Conservation (phyloP, 2,888 invertebrate genomes). For the Tenthredo notha region DNA sequence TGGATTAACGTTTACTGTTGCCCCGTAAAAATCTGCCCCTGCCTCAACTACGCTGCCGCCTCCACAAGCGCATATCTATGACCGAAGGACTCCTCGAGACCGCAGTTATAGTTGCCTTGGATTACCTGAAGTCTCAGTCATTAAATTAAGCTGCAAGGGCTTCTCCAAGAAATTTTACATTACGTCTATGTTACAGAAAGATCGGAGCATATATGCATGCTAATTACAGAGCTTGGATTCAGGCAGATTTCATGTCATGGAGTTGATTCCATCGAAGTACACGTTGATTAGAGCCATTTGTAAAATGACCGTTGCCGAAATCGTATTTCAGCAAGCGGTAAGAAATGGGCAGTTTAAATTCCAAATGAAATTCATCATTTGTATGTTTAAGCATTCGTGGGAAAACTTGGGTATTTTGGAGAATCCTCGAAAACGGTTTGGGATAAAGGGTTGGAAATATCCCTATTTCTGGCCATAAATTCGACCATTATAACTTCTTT, state of each 20-base stretch:
- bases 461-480: constrained; percentile 44
- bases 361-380: background rate
- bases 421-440: constrained; percentile 17
- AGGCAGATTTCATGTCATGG: background rate
- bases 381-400: constrained; percentile 23
- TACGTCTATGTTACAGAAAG: background rate
- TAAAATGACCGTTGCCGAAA: background rate
- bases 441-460: constrained; percentile 25
- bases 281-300: background rate
- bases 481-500: constrained; percentile 43
- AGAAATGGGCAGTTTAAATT: constrained; percentile 8
- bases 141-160: constrained; percentile 17
- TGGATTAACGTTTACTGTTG: constrained; percentile 50
- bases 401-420: constrained; percentile 12
- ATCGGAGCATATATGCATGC: background rate
- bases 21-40: constrained; percentile 45
- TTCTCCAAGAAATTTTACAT: background rate
- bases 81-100: constrained; percentile 26
- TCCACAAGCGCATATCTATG: constrained; percentile 33
- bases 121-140: constrained; percentile 24
- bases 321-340: background rate
- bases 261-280: background rate
- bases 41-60: constrained; percentile 21
- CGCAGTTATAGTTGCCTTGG: constrained; percentile 24
- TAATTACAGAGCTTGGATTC: background rate